Base-by-base conservation (phyloP, 2,888 invertebrate species). In the Oligia latruncula region DNA sequence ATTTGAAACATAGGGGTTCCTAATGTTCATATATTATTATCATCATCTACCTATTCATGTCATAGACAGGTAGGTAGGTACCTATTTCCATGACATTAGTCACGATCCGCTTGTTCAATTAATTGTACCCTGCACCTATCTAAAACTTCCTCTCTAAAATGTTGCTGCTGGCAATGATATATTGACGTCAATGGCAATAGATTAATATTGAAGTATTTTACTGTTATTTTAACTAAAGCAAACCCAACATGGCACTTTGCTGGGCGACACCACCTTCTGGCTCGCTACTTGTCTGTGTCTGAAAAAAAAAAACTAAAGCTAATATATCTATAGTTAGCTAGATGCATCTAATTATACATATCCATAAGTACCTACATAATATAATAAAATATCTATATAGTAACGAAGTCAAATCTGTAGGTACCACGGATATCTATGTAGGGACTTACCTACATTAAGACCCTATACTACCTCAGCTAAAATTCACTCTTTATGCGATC, bases 1-100 rank as follows among this genome's bases (percentile, higher is more conserved):
- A 11, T 11, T 40, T 40, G 40, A 65, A 40, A 40, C 23, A 65
- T 23, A 23, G 40, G 20, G 13, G 65, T 40, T 40, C 40, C 17
- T 71, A 60, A 60, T 60, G 43, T n/a, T 6, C 20, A 6, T 17
- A 17, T 29, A 20, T 0, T 71, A 71, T 71, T 40, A 52, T 52
- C 2, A 43, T 80, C 1, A 67, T 35, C 8, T 15, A 15, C 9
- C 29, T 29, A 65, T 77, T 13, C 5, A 43, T 35, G 55, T 35
- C 40, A 43, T 46, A 13, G 43, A 29, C 23, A 23, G 9, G 20
- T n/a, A 23, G 9, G 20, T n/a, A 60, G 4, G 2, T 17, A 65
- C 4, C 20, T 40, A 80, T 78, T 75, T 81, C 58, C 60, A 67
- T 43, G 43, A 65, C 55, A 80, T 83, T 82, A 86, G 86, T 81